phyloP scores from a whole-genome alignment of 2,113 vertebrate species.

The Phrynosoma blainvillii region DNA sequence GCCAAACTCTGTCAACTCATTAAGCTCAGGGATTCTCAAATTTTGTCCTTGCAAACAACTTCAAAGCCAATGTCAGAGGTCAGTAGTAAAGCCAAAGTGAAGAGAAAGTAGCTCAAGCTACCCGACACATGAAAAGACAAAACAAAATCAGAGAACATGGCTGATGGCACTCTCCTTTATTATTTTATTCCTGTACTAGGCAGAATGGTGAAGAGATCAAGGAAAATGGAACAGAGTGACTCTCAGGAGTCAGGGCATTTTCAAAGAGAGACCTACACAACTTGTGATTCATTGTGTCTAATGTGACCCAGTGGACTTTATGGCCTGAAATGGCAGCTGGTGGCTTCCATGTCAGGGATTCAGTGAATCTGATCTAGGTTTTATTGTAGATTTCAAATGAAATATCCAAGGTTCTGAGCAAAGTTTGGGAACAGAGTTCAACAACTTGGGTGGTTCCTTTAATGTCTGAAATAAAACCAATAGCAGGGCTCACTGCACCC shows the following conservation, averaged over 20 bases:
- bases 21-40: conserved; percentile 3
- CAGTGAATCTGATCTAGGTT: too few species aligned
- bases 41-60: background rate
- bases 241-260: background rate
- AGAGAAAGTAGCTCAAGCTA: background rate
- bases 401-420: too few species aligned
- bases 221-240: background rate
- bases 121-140: background rate
- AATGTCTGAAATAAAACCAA: too few species aligned
- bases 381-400: too few species aligned
- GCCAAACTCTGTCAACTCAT: conserved; percentile 8
- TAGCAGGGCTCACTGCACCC: too few species aligned
- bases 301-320: background rate
- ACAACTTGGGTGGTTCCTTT: too few species aligned
- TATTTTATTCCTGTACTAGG: background rate
- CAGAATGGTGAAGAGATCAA: background rate
- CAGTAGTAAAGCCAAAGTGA: background rate
- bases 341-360: too few species aligned
- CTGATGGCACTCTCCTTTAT: background rate
- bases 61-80: conserved; percentile 19
- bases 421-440: too few species aligned
- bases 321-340: background rate
- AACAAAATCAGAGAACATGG: background rate
- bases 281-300: background rate
- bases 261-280: background rate